These are phyloP conservation scores for Bradypodion pumilum DNA, from an alignment of 2,797 vertebrate species.

Conservation along the genomic window DNA sequence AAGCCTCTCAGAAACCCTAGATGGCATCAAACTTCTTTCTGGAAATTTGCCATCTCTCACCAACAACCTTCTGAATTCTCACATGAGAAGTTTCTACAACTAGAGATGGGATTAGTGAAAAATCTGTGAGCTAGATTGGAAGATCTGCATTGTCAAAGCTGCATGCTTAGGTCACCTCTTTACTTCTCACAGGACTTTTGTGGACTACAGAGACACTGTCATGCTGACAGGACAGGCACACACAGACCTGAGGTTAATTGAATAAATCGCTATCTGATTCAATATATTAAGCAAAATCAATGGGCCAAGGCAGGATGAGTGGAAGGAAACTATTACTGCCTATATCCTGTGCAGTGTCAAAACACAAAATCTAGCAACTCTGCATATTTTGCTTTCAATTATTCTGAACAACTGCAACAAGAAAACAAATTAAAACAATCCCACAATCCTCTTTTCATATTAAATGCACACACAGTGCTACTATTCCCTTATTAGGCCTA, in stretches of 20 bases:
- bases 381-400: not conserved
- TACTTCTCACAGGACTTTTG: not conserved
- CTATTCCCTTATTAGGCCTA: not conserved
- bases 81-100: not conserved
- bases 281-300: not conserved
- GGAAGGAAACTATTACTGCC: not conserved
- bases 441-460: not conserved
- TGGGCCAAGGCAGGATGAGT: not conserved
- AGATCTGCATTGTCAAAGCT: not conserved
- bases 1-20: slow-evolving; percentile 56
- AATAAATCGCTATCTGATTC: not conserved
- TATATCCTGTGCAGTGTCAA: not conserved
- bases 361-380: not conserved
- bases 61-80: slow-evolving; percentile 1
- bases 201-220: not conserved
- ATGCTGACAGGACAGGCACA: not conserved
- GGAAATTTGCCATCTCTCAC: not conserved
- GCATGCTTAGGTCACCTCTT: not conserved
- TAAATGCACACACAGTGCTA: not conserved
- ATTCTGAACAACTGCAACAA: not conserved
- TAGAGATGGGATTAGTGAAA: not conserved
- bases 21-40: slow-evolving; percentile 58
- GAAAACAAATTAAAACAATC: not conserved
- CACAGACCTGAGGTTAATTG: not conserved
- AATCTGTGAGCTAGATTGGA: not conserved